phyloP scores from a whole-genome alignment of 2,888 invertebrate genomes.

The Phytoseiulus persimilis region DNA sequence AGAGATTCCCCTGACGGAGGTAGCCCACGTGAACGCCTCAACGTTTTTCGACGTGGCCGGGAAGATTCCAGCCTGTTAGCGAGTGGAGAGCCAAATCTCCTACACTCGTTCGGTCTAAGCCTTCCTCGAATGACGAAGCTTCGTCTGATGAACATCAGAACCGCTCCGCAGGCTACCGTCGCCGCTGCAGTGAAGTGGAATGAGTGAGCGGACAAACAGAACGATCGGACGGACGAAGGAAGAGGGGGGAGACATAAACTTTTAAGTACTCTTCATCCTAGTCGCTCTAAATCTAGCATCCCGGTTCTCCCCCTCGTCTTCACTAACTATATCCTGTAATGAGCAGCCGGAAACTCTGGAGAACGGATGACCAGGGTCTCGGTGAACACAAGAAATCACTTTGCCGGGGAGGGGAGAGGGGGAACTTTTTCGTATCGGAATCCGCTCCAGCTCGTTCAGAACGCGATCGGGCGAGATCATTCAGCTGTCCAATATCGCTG shows the following conservation, averaged over 20 bases:
- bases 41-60: no score
- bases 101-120: not conserved
- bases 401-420: not conserved
- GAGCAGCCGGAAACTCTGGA: not conserved
- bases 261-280: constrained; percentile 35
- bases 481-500: not conserved
- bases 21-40: no score
- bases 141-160: not conserved
- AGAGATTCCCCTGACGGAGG: no score
- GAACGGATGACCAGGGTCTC: not conserved
- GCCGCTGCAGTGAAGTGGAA: not conserved
- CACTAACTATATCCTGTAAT: constrained; percentile 30
- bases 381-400: not conserved
- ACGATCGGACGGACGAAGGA: not conserved
- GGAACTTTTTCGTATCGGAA: not conserved
- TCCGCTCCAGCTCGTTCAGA: not conserved
- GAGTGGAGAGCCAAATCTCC: not conserved
- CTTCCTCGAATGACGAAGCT: not conserved
- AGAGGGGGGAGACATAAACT: constrained; percentile 7
- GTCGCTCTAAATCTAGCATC: not conserved
- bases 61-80: not conserved
- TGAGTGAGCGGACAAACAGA: not conserved
- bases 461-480: not conserved
- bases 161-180: no score
- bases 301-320: not conserved